These are phyloP conservation scores for Eidolon dupreanum DNA, from an alignment of 2,797 vertebrate species.

Conservation along the genomic window DNA sequence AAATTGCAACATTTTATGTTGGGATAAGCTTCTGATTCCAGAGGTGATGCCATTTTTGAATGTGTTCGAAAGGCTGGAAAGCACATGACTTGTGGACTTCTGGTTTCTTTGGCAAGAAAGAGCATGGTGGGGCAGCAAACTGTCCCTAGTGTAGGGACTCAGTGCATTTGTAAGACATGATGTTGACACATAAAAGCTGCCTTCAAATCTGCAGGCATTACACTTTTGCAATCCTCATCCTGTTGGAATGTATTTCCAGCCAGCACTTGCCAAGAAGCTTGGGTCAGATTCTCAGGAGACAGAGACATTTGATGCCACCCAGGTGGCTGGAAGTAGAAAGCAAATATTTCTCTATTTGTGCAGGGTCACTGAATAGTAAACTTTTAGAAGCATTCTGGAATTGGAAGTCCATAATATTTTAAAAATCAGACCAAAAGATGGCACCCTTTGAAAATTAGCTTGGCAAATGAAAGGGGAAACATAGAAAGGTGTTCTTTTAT, in stretches of 20 bases:
- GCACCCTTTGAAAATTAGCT: neutral
- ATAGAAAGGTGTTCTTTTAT: neutral
- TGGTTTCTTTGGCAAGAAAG: neutral
- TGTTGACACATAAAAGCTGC: neutral
- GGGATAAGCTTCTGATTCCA: neutral
- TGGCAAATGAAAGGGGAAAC: neutral
- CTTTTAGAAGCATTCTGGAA: neutral
- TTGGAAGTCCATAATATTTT: neutral
- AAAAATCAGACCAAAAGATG: neutral
- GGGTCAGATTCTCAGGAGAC: constrained; percentile 3
- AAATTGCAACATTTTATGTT: neutral
- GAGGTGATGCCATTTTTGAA: neutral
- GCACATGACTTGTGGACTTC: neutral
- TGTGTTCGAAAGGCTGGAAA: neutral
- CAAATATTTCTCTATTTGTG: neutral
- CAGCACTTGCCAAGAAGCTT: neutral
- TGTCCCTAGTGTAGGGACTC: neutral
- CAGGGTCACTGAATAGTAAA: neutral
- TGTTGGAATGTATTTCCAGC: neutral
- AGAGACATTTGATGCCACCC: neutral
- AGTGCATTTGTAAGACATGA: neutral
- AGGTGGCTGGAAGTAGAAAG: constrained; percentile 2
- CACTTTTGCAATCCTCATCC: neutral
- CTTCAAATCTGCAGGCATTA: neutral
- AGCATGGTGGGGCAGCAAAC: too few relatives aligned